Evolutionary conservation across 2,113 vertebrate genomes (phyloP).

Genomic region (Rhinolophus ferrumequinum): DNA sequence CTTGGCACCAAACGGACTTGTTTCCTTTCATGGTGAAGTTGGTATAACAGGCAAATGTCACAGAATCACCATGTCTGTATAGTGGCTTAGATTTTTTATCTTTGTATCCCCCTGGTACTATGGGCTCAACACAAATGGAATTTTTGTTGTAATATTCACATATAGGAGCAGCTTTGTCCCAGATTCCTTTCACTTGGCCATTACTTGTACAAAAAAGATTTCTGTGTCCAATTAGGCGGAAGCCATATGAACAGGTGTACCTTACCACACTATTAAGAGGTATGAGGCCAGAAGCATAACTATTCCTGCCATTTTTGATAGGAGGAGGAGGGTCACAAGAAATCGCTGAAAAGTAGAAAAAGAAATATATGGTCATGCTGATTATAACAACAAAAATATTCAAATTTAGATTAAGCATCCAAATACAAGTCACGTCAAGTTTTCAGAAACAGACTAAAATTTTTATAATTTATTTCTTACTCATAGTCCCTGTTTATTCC

Average conservation of each 20-base stretch:
- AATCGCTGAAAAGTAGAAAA: conserved; percentile 59
- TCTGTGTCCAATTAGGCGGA: conserved; percentile 69
- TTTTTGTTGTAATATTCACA: conserved; percentile 64
- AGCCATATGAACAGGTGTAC: rapidly evolving
- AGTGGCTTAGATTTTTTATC: neutral
- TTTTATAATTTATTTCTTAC: neutral
- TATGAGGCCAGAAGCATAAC: rapidly evolving
- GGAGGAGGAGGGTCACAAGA: conserved; percentile 59
- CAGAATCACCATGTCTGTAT: conserved; percentile 42
- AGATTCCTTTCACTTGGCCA: conserved; percentile 62
- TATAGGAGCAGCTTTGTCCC: conserved; percentile 77
- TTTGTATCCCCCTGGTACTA: conserved; percentile 1
- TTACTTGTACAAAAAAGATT: conserved; percentile 7
- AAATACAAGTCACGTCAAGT: conserved; percentile 1
- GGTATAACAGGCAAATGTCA: conserved; percentile 73
- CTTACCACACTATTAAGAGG: neutral
- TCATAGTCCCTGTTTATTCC: neutral
- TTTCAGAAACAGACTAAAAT: conserved; percentile 47
- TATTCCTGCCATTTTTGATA: neutral
- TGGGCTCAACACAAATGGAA: neutral
- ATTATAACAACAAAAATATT: conserved; percentile 27
- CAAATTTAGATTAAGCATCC: conserved; percentile 1
- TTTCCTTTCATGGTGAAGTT: conserved; percentile 79
- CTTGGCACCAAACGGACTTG: conserved; percentile 70
- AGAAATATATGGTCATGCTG: neutral